phyloP scores from a whole-genome alignment of 2,113 vertebrate genomes.

The Hirundichthys speculiger region DNA sequence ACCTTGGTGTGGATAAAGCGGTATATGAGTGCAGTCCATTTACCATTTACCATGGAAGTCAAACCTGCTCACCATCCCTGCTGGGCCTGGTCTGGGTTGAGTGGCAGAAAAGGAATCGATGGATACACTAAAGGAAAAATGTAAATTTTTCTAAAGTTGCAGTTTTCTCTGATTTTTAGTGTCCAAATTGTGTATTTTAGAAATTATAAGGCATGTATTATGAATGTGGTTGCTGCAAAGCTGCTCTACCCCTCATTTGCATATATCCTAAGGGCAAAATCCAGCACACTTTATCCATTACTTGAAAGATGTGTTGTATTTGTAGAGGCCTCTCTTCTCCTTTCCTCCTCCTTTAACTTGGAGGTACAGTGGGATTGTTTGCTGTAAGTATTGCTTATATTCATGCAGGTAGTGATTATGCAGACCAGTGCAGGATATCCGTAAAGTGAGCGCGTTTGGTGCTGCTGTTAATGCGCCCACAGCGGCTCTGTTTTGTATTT shows the following conservation, averaged over 20 bases:
- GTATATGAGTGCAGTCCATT: too few relatives aligned
- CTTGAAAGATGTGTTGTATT: conserved; percentile 37
- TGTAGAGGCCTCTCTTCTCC: conserved; percentile 37
- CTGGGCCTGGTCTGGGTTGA: too few relatives aligned
- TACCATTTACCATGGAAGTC: too few relatives aligned
- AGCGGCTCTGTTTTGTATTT: background rate
- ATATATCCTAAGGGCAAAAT: conserved; percentile 28
- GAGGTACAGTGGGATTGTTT: conserved; percentile 44
- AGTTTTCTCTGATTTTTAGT: too few relatives aligned
- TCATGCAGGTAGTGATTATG: conserved; percentile 50
- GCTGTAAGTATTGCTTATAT: conserved; percentile 45
- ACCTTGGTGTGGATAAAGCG: too few relatives aligned
- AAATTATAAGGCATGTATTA: conserved; percentile 1
- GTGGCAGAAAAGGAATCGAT: too few relatives aligned
- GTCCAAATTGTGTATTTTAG: background rate
- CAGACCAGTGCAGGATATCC: conserved; percentile 43
- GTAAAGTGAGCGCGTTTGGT: conserved; percentile 2
- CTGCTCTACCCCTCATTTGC: background rate
- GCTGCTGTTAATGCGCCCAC: conserved; percentile 10
- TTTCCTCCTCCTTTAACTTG: conserved; percentile 26
- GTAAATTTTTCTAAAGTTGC: background rate
- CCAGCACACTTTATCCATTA: conserved; percentile 25
- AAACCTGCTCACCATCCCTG: too few relatives aligned
- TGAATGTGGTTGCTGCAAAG: conserved; percentile 6
- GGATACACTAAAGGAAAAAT: background rate